Conservation (phyloP, 2,113 vertebrate genomes). For the Atherinomorus stipes region DNA sequence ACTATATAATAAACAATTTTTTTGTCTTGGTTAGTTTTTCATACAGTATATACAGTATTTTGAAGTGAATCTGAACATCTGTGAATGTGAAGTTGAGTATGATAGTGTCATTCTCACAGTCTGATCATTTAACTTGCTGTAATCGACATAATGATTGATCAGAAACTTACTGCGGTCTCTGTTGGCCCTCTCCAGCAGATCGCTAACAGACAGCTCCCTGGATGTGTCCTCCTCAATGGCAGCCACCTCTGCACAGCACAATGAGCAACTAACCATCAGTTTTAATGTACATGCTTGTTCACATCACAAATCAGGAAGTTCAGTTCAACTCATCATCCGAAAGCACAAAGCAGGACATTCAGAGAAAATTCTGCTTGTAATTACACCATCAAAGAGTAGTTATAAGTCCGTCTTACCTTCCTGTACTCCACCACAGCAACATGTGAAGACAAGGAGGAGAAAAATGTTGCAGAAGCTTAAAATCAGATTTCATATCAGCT, state of each 20-base stretch:
- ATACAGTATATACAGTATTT: too few species aligned
- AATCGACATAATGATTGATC: too few species aligned
- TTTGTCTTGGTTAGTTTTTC: too few species aligned
- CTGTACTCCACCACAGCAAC: slow-evolving; percentile 20
- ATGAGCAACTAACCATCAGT: too few species aligned
- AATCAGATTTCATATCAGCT: too few species aligned
- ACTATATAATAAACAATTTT: too few species aligned
- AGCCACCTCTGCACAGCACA: slow-evolving; percentile 22
- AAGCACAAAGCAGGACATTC: too few species aligned
- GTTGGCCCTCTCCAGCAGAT: slow-evolving; percentile 77
- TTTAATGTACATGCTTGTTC: too few species aligned
- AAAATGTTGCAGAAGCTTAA: too few species aligned
- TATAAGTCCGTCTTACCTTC: slow-evolving; percentile 32
- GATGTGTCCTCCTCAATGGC: slow-evolving; percentile 38
- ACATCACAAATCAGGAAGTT: too few species aligned
- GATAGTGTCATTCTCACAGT: neutral
- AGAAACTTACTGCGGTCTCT: slow-evolving; percentile 49
- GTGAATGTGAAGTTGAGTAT: neutral
- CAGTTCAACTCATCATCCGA: too few species aligned
- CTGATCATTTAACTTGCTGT: too few species aligned
- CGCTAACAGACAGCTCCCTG: slow-evolving; percentile 65
- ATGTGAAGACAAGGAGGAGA: slow-evolving; percentile 14
- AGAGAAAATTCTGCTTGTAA: neutral
- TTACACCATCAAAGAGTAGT: neutral
- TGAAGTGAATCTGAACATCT: neutral